phyloP scores from a whole-genome alignment of 2,888 invertebrate genomes.

The Atethmia centrago region DNA sequence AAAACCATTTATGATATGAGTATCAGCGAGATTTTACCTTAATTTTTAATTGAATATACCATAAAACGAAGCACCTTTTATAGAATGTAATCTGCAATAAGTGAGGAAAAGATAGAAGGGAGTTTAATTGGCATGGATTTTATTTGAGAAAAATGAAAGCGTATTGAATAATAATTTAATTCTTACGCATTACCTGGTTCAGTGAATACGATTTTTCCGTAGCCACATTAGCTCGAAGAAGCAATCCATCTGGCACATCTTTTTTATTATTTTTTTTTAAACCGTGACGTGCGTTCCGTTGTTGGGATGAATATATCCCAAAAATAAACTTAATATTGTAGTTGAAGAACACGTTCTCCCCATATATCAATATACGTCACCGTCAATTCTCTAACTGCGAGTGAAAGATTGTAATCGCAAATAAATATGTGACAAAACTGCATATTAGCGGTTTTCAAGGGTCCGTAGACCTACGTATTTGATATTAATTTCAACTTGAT shows the following conservation, averaged over 20 bases:
- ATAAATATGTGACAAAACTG: no score
- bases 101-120: neutral
- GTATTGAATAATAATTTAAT: neutral
- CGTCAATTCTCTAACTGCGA: no score
- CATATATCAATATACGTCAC: no score
- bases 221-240: neutral
- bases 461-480: no score
- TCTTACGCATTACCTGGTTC: neutral
- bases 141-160: neutral
- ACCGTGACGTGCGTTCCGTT: no score
- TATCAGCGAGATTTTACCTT: neutral
- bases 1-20: neutral
- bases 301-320: no score
- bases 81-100: neutral
- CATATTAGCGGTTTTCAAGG: no score
- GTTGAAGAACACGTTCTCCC: no score
- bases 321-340: no score
- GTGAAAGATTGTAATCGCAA: no score
- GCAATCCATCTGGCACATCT: neutral
- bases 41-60: neutral
- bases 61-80: slow-evolving; percentile 1
- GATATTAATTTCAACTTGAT: no score
- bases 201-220: neutral
- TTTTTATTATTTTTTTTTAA: neutral
- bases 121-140: neutral